Conservation (phyloP, 1,140 invertebrate genomes). For the Zaprionus ghesquierei region DNA sequence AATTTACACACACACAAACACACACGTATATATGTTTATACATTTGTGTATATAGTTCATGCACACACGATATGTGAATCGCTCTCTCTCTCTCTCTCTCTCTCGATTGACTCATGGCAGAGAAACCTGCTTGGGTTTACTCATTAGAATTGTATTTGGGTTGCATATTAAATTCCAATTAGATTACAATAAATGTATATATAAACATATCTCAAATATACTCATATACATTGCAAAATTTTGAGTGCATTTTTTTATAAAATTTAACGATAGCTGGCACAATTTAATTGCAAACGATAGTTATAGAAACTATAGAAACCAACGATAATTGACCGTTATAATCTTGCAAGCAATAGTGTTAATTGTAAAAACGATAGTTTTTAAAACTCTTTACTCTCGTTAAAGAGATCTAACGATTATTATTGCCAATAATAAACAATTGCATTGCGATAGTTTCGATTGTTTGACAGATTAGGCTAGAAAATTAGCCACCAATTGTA, state of each 20-base stretch:
- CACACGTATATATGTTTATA: not conserved
- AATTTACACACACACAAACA: conserved; percentile 4
- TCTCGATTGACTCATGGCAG: not conserved
- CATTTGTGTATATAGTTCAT: conserved; percentile 1
- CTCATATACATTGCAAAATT: too few relatives aligned
- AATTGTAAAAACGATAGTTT: too few relatives aligned
- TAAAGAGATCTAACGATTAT: too few relatives aligned
- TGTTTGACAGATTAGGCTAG: too few relatives aligned
- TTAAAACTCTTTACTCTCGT: too few relatives aligned
- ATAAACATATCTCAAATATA: not conserved
- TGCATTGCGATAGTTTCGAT: not conserved
- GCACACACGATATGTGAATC: not conserved
- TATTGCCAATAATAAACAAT: too few relatives aligned
- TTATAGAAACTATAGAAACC: too few relatives aligned
- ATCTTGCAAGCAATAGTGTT: too few relatives aligned
- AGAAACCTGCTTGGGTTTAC: not conserved
- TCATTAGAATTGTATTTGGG: not conserved
- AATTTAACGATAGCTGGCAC: not conserved
- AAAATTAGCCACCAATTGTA: too few relatives aligned
- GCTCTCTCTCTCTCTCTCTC: too few relatives aligned
- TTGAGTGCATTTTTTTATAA: too few relatives aligned
- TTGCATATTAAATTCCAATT: not conserved
- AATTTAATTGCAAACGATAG: not conserved
- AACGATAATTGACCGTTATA: too few relatives aligned
- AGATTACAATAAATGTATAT: not conserved